Evolutionary conservation across 2,888 invertebrate species (phyloP).

Genomic region (Vannuccia rotundouncinata): DNA sequence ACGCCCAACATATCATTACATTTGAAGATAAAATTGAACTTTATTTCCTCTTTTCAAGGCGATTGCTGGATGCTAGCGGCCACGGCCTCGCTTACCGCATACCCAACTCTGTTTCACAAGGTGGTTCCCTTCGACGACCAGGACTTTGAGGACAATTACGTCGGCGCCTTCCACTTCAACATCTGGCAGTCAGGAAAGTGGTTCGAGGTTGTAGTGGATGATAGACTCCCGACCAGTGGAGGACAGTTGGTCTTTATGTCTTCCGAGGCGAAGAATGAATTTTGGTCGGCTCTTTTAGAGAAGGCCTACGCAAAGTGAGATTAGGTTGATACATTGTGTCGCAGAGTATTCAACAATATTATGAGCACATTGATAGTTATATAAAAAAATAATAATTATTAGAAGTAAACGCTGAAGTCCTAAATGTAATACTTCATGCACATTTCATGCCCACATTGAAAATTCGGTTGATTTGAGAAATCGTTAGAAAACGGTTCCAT

Average conservation of each 20-base stretch:
- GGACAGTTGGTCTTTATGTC: conserved; percentile 59
- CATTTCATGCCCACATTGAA: no score
- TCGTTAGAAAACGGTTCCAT: no score
- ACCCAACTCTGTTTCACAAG: conserved; percentile 76
- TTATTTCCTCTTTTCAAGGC: conserved; percentile 35
- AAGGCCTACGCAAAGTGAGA: conserved; percentile 62
- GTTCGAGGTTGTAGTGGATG: conserved; percentile 67
- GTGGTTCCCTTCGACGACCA: conserved; percentile 83
- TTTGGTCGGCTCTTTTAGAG: conserved; percentile 61
- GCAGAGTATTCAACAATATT: no score
- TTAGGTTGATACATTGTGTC: not conserved
- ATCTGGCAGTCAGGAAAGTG: conserved; percentile 88
- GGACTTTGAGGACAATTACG: conserved; percentile 71
- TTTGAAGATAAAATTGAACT: no score
- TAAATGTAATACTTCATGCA: no score
- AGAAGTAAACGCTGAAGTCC: no score
- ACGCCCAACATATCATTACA: no score
- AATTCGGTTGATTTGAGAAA: no score
- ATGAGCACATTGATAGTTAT: no score
- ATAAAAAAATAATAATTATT: no score
- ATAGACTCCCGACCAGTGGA: conserved; percentile 56
- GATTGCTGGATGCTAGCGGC: conserved; percentile 41
- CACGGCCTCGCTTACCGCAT: conserved; percentile 65
- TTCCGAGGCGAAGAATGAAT: conserved; percentile 58
- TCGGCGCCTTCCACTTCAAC: conserved; percentile 81